phyloP scores from a whole-genome alignment of 2,797 vertebrate genomes.

The Trematomus bernacchii region DNA sequence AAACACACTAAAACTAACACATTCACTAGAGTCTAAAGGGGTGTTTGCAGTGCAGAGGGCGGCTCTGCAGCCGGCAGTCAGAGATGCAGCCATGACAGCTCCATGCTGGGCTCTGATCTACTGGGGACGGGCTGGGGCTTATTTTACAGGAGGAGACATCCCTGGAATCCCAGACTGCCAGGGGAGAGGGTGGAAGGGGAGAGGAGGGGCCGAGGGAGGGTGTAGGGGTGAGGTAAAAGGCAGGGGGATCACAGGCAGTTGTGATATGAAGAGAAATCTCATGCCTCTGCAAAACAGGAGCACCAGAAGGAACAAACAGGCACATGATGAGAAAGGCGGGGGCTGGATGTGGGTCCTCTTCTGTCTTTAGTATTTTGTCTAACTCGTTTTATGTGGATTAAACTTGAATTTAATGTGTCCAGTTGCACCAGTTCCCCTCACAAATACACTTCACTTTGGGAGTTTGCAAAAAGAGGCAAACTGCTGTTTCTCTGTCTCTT shows the following conservation, averaged over 20 bases:
- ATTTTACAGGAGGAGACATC: constrained; percentile 89
- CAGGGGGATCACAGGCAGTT: constrained; percentile 60
- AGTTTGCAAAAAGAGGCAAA: background rate
- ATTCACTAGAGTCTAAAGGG: constrained; percentile 47
- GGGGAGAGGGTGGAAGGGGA: constrained; percentile 69
- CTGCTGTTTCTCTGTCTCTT: too few species aligned
- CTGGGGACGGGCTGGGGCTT: constrained; percentile 68
- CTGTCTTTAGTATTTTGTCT: constrained; percentile 5
- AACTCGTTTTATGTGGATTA: background rate
- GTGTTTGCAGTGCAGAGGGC: constrained; percentile 70
- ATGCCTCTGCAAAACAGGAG: constrained; percentile 42
- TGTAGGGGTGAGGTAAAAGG: constrained; percentile 22
- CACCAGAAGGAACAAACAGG: constrained; percentile 20
- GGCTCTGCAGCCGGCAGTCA: constrained; percentile 76
- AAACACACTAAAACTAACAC: constrained; percentile 51
- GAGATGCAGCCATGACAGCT: constrained; percentile 74
- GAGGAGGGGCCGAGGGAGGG: constrained; percentile 7
- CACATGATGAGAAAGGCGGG: background rate
- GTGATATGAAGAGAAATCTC: constrained; percentile 71
- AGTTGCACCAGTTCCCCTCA: too few species aligned
- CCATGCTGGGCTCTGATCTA: constrained; percentile 85
- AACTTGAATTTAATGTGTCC: background rate
- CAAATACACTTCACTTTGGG: background rate
- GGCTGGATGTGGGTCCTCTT: background rate
- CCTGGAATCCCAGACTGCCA: constrained; percentile 89